These are phyloP conservation scores for Halyomorpha halys DNA, from an alignment of 1,140 invertebrate genomes.

Conservation along the genomic window DNA sequence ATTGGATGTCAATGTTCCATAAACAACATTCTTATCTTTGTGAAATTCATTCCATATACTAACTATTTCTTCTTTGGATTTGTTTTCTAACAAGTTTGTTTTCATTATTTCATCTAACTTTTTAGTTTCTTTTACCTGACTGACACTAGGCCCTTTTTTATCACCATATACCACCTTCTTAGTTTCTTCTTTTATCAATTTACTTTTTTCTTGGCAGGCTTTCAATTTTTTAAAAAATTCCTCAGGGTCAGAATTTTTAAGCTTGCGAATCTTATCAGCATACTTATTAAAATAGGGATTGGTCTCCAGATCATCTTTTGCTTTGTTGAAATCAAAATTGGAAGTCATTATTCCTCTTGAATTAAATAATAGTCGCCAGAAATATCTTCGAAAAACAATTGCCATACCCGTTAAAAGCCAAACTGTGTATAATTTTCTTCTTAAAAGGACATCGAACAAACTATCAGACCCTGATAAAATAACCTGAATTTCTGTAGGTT, in stretches of 20 bases:
- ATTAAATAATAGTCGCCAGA: background rate
- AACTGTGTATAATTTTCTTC: no score
- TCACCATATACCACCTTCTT: background rate
- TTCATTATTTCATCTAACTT: constrained; percentile 66
- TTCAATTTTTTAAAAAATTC: constrained; percentile 61
- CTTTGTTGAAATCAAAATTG: constrained; percentile 38
- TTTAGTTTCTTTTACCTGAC: constrained; percentile 27
- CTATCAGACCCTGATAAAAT: no score
- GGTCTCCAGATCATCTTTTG: constrained; percentile 50
- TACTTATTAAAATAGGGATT: constrained; percentile 80
- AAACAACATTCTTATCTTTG: constrained; percentile 54
- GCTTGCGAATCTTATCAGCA: constrained; percentile 58
- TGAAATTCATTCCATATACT: constrained; percentile 74
- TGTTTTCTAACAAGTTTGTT: constrained; percentile 60
- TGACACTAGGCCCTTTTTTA: background rate
- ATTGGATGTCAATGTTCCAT: constrained; percentile 52
- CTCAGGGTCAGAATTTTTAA: constrained; percentile 63
- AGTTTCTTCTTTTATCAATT: constrained; percentile 32
- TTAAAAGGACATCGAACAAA: no score
- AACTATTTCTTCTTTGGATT: constrained; percentile 60
- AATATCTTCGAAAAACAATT: background rate
- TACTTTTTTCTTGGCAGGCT: constrained; percentile 43
- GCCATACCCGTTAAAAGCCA: background rate
- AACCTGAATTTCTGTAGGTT: no score
- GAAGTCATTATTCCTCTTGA: constrained; percentile 16